These are phyloP conservation scores for Liparis tanakae DNA, from an alignment of 2,797 vertebrate genomes.

Conservation along the genomic window DNA sequence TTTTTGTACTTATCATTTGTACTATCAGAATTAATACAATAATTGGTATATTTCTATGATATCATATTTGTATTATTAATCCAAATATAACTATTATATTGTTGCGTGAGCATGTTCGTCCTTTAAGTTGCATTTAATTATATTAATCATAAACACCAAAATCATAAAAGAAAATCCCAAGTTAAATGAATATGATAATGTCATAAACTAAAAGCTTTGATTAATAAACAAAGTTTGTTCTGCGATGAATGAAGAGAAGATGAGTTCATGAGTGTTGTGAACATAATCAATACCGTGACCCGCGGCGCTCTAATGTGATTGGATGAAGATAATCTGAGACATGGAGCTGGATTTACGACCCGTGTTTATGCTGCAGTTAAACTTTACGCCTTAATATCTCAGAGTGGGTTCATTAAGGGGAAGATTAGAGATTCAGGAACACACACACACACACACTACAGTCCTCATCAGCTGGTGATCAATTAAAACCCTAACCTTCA, in stretches of 20 bases:
- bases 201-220: background rate
- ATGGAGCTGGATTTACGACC: constrained; percentile 72
- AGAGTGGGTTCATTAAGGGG: constrained; percentile 72
- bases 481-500: background rate
- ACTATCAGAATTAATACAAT: too few species aligned
- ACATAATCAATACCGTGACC: too few species aligned
- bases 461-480: background rate
- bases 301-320: too few species aligned
- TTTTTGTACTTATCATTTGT: too few species aligned
- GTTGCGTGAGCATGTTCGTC: background rate
- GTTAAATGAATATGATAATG: background rate
- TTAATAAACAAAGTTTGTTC: background rate
- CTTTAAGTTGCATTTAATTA: background rate
- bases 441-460: constrained; percentile 15
- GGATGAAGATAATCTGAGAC: constrained; percentile 17
- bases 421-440: too few species aligned
- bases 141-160: background rate
- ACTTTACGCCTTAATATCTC: constrained; percentile 73
- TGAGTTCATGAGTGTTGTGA: constrained; percentile 1
- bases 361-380: constrained; percentile 75
- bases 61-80: too few species aligned
- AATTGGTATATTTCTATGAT: too few species aligned
- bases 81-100: too few species aligned
- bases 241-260: background rate
- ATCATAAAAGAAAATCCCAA: background rate